A percentile compares a stretch with the other conserved stretches of the same genome.
These are phyloP conservation scores for Megalurothrips usitatus DNA, from an alignment of 2,888 invertebrate species.

Conservation along the genomic window DNA sequence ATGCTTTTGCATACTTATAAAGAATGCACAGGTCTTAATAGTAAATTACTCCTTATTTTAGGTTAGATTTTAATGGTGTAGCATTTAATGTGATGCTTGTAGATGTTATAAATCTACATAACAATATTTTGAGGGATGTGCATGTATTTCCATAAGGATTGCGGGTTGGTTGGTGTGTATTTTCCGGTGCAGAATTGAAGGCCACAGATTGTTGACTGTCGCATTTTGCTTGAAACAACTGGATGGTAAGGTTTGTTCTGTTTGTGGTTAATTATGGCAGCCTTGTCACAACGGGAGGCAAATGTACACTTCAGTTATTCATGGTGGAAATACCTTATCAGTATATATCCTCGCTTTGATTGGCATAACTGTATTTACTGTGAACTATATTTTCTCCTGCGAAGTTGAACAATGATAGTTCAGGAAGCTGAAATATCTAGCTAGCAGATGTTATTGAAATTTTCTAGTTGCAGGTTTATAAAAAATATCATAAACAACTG, in stretches of 20 bases:
- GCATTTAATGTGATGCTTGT: constrained; percentile 18
- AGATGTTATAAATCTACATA: neutral
- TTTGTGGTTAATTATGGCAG: no score
- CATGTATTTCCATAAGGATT: neutral
- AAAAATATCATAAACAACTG: neutral
- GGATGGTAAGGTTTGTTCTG: no score
- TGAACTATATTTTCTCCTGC: neutral
- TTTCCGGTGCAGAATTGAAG: no score
- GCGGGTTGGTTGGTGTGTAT: no score
- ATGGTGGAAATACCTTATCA: neutral
- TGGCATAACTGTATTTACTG: neutral
- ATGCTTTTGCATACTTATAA: neutral
- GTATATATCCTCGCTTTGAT: constrained; percentile 1
- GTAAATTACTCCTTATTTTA: neutral
- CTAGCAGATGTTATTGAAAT: neutral
- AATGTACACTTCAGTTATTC: no score
- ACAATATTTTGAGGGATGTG: neutral
- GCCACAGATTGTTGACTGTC: no score
- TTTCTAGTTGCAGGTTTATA: neutral
- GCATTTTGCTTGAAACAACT: no score
- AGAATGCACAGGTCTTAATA: neutral
- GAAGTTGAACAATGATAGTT: neutral
- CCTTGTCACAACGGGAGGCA: no score
- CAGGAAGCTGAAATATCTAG: constrained; percentile 11
- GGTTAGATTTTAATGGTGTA: neutral